Evolutionary conservation across 2,888 invertebrate genomes (phyloP).

Genomic region (Drosophila koepferae): DNA sequence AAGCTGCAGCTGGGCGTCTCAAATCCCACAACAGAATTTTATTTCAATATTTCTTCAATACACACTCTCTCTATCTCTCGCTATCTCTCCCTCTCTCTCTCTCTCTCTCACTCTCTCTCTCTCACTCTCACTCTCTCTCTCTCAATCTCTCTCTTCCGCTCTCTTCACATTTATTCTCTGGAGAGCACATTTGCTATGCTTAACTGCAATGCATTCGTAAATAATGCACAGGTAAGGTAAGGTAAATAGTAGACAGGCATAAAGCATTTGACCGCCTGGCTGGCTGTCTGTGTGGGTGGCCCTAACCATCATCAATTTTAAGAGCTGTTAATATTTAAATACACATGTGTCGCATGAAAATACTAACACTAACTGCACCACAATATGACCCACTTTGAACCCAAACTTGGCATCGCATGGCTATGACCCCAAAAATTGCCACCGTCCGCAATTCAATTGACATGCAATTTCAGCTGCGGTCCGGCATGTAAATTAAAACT

Average conservation of each 20-base stretch:
- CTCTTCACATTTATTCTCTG: background rate
- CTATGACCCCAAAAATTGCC: background rate
- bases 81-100: background rate
- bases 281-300: background rate
- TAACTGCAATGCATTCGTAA: slow-evolving; percentile 9
- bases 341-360: slow-evolving; percentile 13
- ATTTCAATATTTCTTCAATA: slow-evolving; percentile 2
- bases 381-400: slow-evolving; percentile 8
- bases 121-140: no score
- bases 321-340: slow-evolving; percentile 16
- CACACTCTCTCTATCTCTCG: background rate
- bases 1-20: background rate
- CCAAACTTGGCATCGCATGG: slow-evolving; percentile 2
- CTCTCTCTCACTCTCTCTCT: background rate
- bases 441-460: slow-evolving; percentile 38
- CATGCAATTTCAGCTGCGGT: slow-evolving; percentile 43
- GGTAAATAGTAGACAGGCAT: slow-evolving; percentile 3
- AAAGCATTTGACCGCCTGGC: background rate
- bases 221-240: slow-evolving; percentile 7
- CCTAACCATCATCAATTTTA: background rate
- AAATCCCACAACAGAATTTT: background rate
- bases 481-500: slow-evolving; percentile 42
- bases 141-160: background rate
- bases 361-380: background rate
- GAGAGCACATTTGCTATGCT: background rate